Conservation (phyloP, 2,888 invertebrate species). For the Sminthurinus aureus region DNA sequence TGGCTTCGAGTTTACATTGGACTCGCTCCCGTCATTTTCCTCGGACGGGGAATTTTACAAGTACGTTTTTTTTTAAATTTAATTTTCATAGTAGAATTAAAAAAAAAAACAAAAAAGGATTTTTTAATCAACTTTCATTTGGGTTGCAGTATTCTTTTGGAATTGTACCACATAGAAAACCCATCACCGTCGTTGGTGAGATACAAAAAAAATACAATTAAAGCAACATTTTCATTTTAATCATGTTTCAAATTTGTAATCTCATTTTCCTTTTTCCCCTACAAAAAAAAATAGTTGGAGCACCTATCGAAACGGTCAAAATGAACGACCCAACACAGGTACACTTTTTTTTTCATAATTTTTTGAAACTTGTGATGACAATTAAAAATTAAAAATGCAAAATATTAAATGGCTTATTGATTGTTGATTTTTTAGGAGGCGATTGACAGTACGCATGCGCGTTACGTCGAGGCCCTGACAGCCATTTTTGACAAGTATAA, state of each 20-base stretch:
- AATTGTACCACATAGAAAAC: slow-evolving; percentile 79
- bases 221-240: too few relatives aligned
- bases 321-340: slow-evolving; percentile 76
- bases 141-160: slow-evolving; percentile 94
- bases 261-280: too few relatives aligned
- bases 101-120: too few relatives aligned
- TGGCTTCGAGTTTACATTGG: slow-evolving; percentile 73
- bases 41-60: too few relatives aligned
- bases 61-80: too few relatives aligned
- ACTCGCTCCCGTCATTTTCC: slow-evolving; percentile 77
- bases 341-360: too few relatives aligned
- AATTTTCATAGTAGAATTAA: too few relatives aligned
- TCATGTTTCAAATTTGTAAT: too few relatives aligned
- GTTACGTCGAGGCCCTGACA: slow-evolving; percentile 74
- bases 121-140: too few relatives aligned
- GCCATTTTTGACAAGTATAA: slow-evolving; percentile 85
- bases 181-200: slow-evolving; percentile 71
- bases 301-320: slow-evolving; percentile 79
- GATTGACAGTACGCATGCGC: slow-evolving; percentile 77
- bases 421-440: slow-evolving; percentile 75
- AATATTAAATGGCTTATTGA: too few relatives aligned
- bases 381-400: slow-evolving; percentile 73
- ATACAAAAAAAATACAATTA: too few relatives aligned
- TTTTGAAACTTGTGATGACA: slow-evolving; percentile 76
- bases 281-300: slow-evolving; percentile 88